Conservation (phyloP, 23 tunicate species). For the Aplidium turbinatum region DNA sequence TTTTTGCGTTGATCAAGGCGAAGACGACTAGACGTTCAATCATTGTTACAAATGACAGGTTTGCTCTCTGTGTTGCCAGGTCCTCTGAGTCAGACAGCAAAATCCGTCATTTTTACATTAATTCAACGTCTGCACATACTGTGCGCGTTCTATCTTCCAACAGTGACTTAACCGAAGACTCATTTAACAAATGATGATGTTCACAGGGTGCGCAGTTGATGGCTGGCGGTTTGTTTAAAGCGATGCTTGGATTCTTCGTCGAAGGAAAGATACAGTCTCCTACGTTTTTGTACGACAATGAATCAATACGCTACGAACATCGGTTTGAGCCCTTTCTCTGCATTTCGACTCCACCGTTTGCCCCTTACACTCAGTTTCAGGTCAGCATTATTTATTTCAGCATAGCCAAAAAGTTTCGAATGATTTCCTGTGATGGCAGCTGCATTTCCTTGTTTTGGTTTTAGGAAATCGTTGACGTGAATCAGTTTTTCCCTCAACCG, state of each 20-base stretch:
- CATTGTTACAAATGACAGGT: no score
- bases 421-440: neutral
- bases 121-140: no score
- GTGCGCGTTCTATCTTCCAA: no score
- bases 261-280: constrained; percentile 68
- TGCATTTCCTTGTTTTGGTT: neutral
- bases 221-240: constrained; percentile 79
- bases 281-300: constrained; percentile 67
- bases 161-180: no score
- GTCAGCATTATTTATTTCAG: neutral
- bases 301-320: constrained; percentile 88
- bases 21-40: no score
- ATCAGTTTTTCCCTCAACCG: constrained; percentile 74
- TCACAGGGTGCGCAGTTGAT: constrained; percentile 69
- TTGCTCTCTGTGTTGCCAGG: no score
- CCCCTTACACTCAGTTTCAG: constrained; percentile 75
- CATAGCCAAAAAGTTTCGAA: neutral
- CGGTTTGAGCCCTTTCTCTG: constrained; percentile 73
- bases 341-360: constrained; percentile 87
- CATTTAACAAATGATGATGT: neutral
- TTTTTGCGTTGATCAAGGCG: no score
- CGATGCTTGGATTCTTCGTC: constrained; percentile 66
- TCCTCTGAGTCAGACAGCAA: no score
- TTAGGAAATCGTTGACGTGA: constrained; percentile 78
- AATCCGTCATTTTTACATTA: no score